Base-by-base conservation (phyloP, 1,140 invertebrate genomes). In the Luehdorfia chinensis region DNA sequence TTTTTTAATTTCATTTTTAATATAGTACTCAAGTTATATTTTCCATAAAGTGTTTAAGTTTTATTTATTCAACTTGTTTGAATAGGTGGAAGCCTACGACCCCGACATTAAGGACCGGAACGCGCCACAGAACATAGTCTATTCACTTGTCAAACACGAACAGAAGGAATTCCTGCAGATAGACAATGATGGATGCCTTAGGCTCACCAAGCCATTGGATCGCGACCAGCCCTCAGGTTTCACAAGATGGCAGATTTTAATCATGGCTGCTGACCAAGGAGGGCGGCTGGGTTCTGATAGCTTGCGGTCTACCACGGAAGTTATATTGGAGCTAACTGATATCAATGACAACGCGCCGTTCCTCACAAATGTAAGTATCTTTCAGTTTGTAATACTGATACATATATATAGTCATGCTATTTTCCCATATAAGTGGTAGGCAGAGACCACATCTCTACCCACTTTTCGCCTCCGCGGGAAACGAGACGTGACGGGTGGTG, bases 331-430 rank as follows among this genome's bases (percentile, higher is more conserved):
- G 19, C 73, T 97, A 1, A 90, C 89, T 1, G 95, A 97, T 64
- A 95, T 97, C 44, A 97, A 97, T 69, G 96, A 97, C 66, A 97
- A 97, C 81, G 93, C 93, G 0, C 96, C 96, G 0, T 94, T 92
- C 71, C 86, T 97, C 36, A 92, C 94, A 48, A 93, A 94, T 66
- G 90, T 91, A 84, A 90, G 90, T 88, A 72, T 12, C 49, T 59
- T 30, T 41, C 32, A 16, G 9, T 41, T 41, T 47, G 39, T 21
- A 28, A n/a, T n/a, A n/a, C n/a, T n/a, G n/a, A n/a, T n/a, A n/a
- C n/a, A n/a, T n/a, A n/a, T n/a, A n/a, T n/a, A n/a, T n/a, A n/a
- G n/a, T n/a, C n/a, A n/a, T n/a, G n/a, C n/a, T n/a, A n/a, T n/a
- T n/a, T n/a, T n/a, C n/a, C n/a, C n/a, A n/a, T n/a, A n/a, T n/a